Evolutionary conservation across 2,113 vertebrate species (phyloP).

Genomic region (Madoqua kirkii): DNA sequence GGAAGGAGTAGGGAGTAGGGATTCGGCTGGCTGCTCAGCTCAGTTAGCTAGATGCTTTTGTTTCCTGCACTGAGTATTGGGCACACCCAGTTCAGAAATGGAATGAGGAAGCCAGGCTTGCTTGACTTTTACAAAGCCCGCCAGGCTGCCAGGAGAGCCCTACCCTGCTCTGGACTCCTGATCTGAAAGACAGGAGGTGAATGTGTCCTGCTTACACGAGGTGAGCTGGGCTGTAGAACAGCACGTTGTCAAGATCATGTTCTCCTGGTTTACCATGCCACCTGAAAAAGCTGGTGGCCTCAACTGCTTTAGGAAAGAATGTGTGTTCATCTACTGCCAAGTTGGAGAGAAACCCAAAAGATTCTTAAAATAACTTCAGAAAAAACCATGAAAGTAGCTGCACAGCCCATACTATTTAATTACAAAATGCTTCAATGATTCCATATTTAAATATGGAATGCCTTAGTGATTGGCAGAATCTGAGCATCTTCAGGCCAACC

Average conservation of each 20-base stretch:
- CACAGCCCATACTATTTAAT: slow-evolving; percentile 90
- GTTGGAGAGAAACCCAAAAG: slow-evolving; percentile 92
- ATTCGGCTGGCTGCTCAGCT: neutral
- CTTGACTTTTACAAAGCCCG: neutral
- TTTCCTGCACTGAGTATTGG: neutral
- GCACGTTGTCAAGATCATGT: neutral
- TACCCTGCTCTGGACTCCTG: neutral
- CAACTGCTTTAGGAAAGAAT: slow-evolving; percentile 80
- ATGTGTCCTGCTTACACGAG: neutral
- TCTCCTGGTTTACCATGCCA: neutral
- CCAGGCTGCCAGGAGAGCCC: neutral
- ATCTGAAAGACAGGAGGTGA: neutral
- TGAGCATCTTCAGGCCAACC: slow-evolving; percentile 87
- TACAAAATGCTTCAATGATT: slow-evolving; percentile 81
- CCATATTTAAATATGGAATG: slow-evolving; percentile 83
- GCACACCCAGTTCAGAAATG: neutral
- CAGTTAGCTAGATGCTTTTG: neutral
- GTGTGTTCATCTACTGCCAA: slow-evolving; percentile 93
- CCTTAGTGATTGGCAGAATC: slow-evolving; percentile 92
- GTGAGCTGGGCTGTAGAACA: neutral
- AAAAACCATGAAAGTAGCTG: slow-evolving; percentile 87
- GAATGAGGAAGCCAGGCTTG: neutral
- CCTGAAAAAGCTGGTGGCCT: neutral
- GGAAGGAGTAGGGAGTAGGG: neutral
- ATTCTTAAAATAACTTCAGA: slow-evolving; percentile 91